Conservation (phyloP, 2,113 vertebrate genomes). For the Ursus arctos region DNA sequence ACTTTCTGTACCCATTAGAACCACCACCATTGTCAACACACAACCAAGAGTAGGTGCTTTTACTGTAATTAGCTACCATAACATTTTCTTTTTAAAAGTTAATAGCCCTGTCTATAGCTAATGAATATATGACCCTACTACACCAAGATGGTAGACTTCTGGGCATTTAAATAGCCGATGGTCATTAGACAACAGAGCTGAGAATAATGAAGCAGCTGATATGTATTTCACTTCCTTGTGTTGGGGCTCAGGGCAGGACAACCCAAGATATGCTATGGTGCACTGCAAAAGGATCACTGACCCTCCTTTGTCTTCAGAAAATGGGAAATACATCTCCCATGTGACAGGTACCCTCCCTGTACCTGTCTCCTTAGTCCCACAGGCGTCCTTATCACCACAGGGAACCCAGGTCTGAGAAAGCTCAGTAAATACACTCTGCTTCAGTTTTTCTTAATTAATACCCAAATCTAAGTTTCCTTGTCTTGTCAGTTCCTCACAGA, state of each 20-base stretch:
- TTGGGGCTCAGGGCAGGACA: background rate
- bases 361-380: background rate
- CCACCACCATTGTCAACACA: background rate
- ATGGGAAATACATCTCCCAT: background rate
- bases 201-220: background rate
- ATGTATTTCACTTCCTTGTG: background rate
- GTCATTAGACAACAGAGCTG: background rate
- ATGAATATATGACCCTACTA: background rate
- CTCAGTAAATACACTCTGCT: background rate
- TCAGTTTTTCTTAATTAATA: background rate
- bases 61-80: background rate
- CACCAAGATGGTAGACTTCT: background rate
- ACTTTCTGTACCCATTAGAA: background rate
- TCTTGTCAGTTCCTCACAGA: background rate
- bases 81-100: background rate
- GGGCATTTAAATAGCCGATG: background rate
- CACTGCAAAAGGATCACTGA: background rate
- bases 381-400: background rate
- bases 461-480: background rate
- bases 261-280: background rate
- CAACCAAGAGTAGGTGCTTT: background rate
- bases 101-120: background rate
- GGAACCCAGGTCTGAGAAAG: background rate
- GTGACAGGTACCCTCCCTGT: background rate
- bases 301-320: background rate